These are phyloP conservation scores for Orussus abietinus DNA, from an alignment of 1,140 invertebrate species.

Conservation along the genomic window DNA sequence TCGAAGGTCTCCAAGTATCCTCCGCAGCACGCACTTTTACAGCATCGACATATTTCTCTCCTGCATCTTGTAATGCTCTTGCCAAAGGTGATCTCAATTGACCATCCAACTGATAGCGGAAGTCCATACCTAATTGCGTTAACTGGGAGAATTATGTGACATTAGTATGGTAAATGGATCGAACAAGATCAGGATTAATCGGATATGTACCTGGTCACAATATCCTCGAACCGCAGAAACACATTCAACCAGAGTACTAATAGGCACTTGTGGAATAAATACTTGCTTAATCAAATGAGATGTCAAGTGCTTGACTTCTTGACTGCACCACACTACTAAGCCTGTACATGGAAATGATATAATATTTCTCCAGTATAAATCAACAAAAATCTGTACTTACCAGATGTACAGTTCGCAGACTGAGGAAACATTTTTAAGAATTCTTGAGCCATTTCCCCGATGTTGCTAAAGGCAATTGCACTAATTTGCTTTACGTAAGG, in stretches of 20 bases:
- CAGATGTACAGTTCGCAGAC: constrained; percentile 67
- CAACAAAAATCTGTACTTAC: constrained; percentile 52
- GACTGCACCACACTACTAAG: constrained; percentile 86
- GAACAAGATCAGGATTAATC: constrained; percentile 59
- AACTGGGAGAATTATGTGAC: no score
- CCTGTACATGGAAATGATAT: constrained; percentile 54
- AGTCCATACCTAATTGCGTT: constrained; percentile 69
- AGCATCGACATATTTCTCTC: constrained; percentile 72
- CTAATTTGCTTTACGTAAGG: constrained; percentile 82
- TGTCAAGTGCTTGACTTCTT: constrained; percentile 79
- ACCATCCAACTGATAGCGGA: constrained; percentile 80
- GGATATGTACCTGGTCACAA: constrained; percentile 62
- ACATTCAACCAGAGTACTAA: constrained; percentile 83
- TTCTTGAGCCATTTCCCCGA: constrained; percentile 83
- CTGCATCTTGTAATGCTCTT: constrained; percentile 61
- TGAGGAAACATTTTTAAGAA: constrained; percentile 79
- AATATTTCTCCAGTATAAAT: constrained; percentile 22
- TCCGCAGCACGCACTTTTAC: constrained; percentile 66
- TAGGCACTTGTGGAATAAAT: constrained; percentile 83
- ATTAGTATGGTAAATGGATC: constrained; percentile 35
- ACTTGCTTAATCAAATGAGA: constrained; percentile 84
- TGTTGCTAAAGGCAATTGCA: constrained; percentile 82
- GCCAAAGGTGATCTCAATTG: constrained; percentile 67
- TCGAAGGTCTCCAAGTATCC: constrained; percentile 70
- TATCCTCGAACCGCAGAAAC: constrained; percentile 73